Conservation (phyloP, 2,888 invertebrate genomes). For the Cinara cedri region DNA sequence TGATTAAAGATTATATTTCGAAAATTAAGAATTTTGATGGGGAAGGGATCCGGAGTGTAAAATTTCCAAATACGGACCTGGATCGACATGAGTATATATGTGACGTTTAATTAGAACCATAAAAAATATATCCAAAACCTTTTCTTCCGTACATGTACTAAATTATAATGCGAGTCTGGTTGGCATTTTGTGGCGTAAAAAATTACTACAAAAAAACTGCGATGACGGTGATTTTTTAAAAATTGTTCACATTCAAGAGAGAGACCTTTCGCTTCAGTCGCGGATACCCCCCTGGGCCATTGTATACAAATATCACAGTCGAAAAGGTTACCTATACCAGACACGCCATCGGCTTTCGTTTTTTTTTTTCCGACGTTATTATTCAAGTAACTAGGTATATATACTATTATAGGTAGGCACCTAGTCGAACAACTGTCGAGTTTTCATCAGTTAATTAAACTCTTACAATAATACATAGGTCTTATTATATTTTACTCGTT, state of each 20-base stretch:
- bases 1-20: too few relatives aligned
- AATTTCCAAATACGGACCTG: too few relatives aligned
- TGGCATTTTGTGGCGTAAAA: constrained; percentile 29
- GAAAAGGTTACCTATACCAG: constrained; percentile 21
- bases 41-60: too few relatives aligned
- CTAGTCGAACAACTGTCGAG: neutral
- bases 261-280: constrained; percentile 29
- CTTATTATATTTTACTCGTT: too few relatives aligned
- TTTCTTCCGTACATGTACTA: too few relatives aligned
- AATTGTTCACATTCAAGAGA: neutral
- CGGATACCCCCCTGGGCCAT: neutral
- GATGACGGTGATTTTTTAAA: constrained; percentile 21
- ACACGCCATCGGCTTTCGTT: neutral
- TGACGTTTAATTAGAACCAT: constrained; percentile 22
- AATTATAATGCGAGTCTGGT: neutral
- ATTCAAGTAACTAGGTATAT: neutral
- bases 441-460: constrained; percentile 22
- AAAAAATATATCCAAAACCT: too few relatives aligned
- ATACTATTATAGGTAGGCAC: too few relatives aligned
- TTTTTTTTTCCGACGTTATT: neutral
- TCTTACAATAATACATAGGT: too few relatives aligned
- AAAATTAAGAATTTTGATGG: too few relatives aligned
- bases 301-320: constrained; percentile 36
- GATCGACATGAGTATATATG: too few relatives aligned
- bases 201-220: too few relatives aligned